These are phyloP conservation scores for Prenolepis imparis DNA, from an alignment of 2,888 invertebrate species.

Conservation along the genomic window DNA sequence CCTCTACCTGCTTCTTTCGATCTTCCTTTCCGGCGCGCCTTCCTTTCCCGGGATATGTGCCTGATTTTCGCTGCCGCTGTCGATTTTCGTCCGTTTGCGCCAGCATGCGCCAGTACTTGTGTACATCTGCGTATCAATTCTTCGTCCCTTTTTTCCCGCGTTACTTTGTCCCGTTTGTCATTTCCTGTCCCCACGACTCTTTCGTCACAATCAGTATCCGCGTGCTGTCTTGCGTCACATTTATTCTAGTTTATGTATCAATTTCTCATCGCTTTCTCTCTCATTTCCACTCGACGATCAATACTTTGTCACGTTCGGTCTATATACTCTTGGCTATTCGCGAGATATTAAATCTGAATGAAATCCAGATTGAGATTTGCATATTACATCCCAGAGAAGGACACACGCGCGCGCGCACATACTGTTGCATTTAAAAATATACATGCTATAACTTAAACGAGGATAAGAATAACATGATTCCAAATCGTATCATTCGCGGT, in stretches of 20 bases:
- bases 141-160: conserved; percentile 28
- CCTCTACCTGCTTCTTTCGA: conserved; percentile 41
- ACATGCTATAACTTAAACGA: background rate
- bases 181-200: background rate
- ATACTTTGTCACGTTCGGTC: conserved; percentile 43
- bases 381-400: background rate
- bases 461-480: conserved; percentile 10
- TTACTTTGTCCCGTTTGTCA: conserved; percentile 37
- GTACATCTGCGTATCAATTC: conserved; percentile 40
- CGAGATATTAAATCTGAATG: conserved; percentile 7
- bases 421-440: background rate
- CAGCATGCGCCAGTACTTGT: conserved; percentile 30
- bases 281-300: conserved; percentile 43
- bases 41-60: conserved; percentile 44
- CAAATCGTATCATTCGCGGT: background rate
- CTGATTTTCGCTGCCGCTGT: conserved; percentile 55
- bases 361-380: background rate
- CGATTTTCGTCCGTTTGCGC: conserved; percentile 48
- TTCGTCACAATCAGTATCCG: conserved; percentile 42
- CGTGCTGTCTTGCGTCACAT: conserved; percentile 26
- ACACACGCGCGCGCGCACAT: background rate
- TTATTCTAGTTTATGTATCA: conserved; percentile 46
- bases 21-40: conserved; percentile 31
- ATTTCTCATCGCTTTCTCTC: conserved; percentile 34
- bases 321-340: background rate